Evolutionary conservation across 2,888 invertebrate genomes (phyloP), one percentile per base, ranked within the genome.

Genomic region (Diarsia rubi): DNA sequence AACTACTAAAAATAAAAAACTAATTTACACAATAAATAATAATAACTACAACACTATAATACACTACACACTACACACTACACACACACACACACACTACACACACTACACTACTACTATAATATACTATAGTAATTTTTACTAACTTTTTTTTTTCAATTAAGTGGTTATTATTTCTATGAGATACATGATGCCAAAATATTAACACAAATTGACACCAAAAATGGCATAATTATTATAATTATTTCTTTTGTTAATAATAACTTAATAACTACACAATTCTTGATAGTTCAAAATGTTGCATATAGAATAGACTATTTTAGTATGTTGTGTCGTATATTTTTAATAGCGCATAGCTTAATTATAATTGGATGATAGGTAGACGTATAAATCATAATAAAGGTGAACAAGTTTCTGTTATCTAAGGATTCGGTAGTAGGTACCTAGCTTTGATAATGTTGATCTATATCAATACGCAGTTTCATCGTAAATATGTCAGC

Each of bases 341-440:
- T 27, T 49, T 27, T 49, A n/a, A 16, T 21, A 79, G 12, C 47
- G 54, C 31, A 62, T 66, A 60, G 54, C 54, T 69, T 65, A 12
- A 65, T 64, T 57, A 52, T 68, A 64, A 57, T 66, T 69, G 21
- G 59, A 19, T 54, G 59, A 72, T 75, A 54, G 52, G 66, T 14
- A 57, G 62, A 78, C 27, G 4, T 44, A 54, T 87, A 87, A 81
- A 84, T 85, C 59, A 79, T 73, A 31, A 60, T 31, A 87, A 88
- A 88, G 88, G 88, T 87, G 74, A 87, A 84, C 86, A 68, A 73
- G 80, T 81, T 80, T 65, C 59, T 59, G 45, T 63, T 54, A 66
- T 54, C 47, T 42, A 21, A 19, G 16, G 57, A 63, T 59, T 4
- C n/a, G 14, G 21, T 63, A 27, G 16, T 14, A 31, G 19, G 24